Evolutionary conservation across 2,888 invertebrate genomes (phyloP).

Genomic region (Aelia acuminata): DNA sequence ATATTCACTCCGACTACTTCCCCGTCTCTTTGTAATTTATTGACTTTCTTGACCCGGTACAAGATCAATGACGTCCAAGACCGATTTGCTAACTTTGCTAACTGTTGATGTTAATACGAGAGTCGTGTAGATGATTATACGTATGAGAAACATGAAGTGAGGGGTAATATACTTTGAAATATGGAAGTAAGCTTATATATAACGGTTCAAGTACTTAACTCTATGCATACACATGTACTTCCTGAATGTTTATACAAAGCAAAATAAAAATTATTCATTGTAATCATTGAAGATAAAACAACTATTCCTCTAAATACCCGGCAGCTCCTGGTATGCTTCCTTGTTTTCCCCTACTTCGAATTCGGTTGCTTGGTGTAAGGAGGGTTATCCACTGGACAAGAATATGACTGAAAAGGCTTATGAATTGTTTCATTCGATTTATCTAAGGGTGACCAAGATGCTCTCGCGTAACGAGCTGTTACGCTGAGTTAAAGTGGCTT

Average conservation of each 20-base stretch:
- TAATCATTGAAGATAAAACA: no score
- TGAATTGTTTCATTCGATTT: no score
- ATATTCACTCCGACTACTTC: not conserved
- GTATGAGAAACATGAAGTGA: not conserved
- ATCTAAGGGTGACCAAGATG: no score
- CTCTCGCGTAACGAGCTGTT: no score
- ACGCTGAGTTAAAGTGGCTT: no score
- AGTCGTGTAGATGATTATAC: not conserved
- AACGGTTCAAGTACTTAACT: not conserved
- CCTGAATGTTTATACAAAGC: not conserved
- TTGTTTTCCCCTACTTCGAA: no score
- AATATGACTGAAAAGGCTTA: no score
- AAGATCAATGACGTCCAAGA: not conserved
- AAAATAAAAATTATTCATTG: no score
- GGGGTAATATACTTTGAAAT: not conserved
- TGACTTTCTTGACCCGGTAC: not conserved
- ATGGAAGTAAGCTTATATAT: not conserved
- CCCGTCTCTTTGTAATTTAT: not conserved
- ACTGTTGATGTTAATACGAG: not conserved
- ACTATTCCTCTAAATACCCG: no score
- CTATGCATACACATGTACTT: not conserved
- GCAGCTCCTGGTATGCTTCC: no score
- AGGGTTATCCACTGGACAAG: no score
- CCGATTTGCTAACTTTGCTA: conserved; percentile 19
- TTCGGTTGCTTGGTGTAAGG: no score